A percentile compares a stretch with the other conserved stretches of the same genome.
phyloP scores from a whole-genome alignment of 2,888 invertebrate genomes.

The Trissoscelio sp. region DNA sequence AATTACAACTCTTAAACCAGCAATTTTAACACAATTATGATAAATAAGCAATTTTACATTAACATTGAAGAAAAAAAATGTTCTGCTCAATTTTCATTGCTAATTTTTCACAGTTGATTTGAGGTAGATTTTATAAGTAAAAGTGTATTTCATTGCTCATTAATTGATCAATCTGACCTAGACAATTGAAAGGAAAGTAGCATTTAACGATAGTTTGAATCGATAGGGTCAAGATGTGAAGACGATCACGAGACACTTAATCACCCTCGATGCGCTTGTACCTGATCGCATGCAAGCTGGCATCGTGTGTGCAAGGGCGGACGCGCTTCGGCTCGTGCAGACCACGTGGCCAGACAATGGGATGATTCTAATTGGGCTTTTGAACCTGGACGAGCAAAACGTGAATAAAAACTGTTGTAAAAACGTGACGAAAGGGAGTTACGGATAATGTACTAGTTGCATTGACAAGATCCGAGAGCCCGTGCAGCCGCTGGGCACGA shows the following conservation, averaged over 20 bases:
- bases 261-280: conserved; percentile 64
- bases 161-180: too few relatives aligned
- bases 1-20: too few relatives aligned
- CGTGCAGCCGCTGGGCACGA: conserved; percentile 32
- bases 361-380: conserved; percentile 83
- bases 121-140: too few relatives aligned
- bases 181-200: not conserved
- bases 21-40: too few relatives aligned
- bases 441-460: conserved; percentile 55
- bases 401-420: conserved; percentile 75
- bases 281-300: conserved; percentile 66
- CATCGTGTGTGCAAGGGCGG: conserved; percentile 53
- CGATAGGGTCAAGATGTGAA: conserved; percentile 46
- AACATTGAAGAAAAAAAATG: too few relatives aligned
- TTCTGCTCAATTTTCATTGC: too few relatives aligned
- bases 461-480: conserved; percentile 46
- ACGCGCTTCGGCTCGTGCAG: conserved; percentile 79
- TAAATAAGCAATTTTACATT: too few relatives aligned
- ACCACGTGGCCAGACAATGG: conserved; percentile 83
- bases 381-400: conserved; percentile 74
- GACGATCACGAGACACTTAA: conserved; percentile 51
- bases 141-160: too few relatives aligned
- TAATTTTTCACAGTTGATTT: too few relatives aligned
- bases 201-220: conserved; percentile 26
- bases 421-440: conserved; percentile 74